phyloP scores from a whole-genome alignment of 2,797 vertebrate species.

The Anas acuta region DNA sequence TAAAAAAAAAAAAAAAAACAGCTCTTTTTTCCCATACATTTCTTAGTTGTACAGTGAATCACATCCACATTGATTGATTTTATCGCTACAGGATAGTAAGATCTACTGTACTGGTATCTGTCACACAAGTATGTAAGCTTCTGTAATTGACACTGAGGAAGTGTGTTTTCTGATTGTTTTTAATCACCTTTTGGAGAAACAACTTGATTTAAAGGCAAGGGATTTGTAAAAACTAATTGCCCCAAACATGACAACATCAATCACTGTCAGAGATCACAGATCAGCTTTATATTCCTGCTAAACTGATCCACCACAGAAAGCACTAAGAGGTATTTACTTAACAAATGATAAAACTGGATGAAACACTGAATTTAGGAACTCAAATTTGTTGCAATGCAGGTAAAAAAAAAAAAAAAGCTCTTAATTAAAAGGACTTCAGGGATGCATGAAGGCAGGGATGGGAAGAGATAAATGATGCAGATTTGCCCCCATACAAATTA shows the following conservation, averaged over 20 bases:
- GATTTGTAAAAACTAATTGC: background rate
- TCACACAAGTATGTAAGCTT: background rate
- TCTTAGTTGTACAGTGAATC: background rate
- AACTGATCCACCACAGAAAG: background rate
- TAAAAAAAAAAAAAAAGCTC: background rate
- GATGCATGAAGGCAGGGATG: background rate
- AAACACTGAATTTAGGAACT: background rate
- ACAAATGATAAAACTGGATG: background rate
- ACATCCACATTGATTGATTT: background rate
- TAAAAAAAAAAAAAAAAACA: background rate
- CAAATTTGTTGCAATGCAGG: background rate
- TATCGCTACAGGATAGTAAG: background rate
- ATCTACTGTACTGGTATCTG: background rate
- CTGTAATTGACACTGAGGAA: background rate
- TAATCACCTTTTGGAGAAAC: background rate
- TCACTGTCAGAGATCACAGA: background rate
- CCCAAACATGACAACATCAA: background rate
- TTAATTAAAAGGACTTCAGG: background rate
- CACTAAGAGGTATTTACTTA: background rate
- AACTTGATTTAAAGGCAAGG: background rate
- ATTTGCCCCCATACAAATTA: background rate
- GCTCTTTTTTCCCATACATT: background rate
- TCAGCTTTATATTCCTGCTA: background rate
- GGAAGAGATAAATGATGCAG: background rate
- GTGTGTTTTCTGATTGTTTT: no score